Evolutionary conservation across 2,797 vertebrate species (phyloP).

Genomic region (Euthynnus affinis): DNA sequence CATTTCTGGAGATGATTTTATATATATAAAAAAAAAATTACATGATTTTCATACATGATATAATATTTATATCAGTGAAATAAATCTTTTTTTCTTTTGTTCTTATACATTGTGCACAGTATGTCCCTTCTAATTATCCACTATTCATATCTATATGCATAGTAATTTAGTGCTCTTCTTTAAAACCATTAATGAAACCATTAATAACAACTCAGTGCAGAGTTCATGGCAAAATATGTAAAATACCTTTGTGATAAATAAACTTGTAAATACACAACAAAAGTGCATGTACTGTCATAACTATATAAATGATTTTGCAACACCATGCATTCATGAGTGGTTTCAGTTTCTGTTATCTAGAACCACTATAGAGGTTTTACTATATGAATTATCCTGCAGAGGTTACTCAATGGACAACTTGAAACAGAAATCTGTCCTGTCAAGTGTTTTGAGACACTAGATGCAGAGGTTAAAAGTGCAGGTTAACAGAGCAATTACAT

Average conservation of each 20-base stretch:
- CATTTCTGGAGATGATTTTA: neutral
- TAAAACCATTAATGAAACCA: neutral
- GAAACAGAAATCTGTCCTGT: neutral
- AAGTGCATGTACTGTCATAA: neutral
- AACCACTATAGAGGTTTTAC: neutral
- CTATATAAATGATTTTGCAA: neutral
- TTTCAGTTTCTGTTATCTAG: neutral
- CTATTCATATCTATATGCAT: neutral
- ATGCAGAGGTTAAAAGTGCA: too few relatives aligned
- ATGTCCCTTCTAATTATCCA: neutral
- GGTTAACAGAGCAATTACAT: too few relatives aligned
- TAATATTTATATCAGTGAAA: neutral
- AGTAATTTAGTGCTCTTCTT: neutral
- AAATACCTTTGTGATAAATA: slow-evolving; percentile 7
- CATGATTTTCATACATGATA: too few relatives aligned
- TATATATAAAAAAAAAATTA: too few relatives aligned
- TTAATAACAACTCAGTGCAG: neutral
- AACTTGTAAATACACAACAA: slow-evolving; percentile 7
- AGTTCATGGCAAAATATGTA: neutral
- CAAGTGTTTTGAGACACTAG: too few relatives aligned
- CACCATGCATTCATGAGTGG: neutral
- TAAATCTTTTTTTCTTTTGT: neutral
- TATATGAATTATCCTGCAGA: neutral
- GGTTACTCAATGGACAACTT: neutral
- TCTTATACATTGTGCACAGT: neutral